Conservation (phyloP, 2,888 invertebrate genomes). For the Andrena haemorrhoa region DNA sequence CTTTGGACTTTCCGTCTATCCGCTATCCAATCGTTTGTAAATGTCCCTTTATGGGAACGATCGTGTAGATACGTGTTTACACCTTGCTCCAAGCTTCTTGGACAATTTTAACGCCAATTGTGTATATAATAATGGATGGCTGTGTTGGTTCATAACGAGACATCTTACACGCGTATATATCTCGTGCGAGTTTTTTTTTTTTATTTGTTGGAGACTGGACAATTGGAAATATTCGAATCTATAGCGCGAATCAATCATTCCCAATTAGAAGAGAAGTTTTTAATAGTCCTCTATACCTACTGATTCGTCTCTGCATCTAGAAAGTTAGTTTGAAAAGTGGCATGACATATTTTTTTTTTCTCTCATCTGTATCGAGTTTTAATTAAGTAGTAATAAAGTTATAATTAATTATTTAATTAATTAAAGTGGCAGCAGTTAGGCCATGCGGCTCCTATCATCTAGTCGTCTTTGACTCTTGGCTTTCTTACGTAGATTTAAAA, state of each 20-base stretch:
- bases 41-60: not conserved
- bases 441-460: constrained; percentile 84
- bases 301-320: constrained; percentile 81
- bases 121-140: not conserved
- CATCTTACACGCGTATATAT: constrained; percentile 61
- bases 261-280: constrained; percentile 66
- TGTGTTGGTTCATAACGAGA: constrained; percentile 53
- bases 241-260: constrained; percentile 77
- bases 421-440: constrained; percentile 85
- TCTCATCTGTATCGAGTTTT: constrained; percentile 70
- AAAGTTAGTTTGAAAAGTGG: constrained; percentile 83
- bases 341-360: constrained; percentile 73
- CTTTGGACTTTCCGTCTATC: not conserved
- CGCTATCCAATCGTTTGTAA: not conserved
- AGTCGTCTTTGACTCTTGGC: constrained; percentile 83
- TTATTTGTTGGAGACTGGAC: constrained; percentile 74
- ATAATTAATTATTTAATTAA: constrained; percentile 81
- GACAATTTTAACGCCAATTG: constrained; percentile 16
- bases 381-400: constrained; percentile 83
- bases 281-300: constrained; percentile 72
- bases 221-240: constrained; percentile 80
- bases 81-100: not conserved
- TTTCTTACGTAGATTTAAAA: constrained; percentile 83
- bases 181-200: constrained; percentile 62
- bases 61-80: not conserved